Percentiles rank a stretch among this genome's conserved stretches.
These are phyloP conservation scores for Holothuria glaberrima DNA, from an alignment of 35 echinoderm and acorn worm genomes.

Conservation along the genomic window DNA sequence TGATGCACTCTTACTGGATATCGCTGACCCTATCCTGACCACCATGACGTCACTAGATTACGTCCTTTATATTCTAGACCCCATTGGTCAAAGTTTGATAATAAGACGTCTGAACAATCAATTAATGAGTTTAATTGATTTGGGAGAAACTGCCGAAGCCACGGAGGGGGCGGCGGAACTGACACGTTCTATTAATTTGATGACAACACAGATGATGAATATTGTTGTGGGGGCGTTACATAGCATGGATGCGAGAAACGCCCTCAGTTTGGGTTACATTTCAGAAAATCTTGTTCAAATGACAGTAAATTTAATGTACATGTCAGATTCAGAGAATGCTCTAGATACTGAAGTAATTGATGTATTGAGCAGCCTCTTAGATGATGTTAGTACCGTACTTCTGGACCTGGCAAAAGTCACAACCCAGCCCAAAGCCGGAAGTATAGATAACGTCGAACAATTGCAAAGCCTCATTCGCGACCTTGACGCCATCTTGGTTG, in stretches of 20 bases:
- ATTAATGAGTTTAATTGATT: constrained; percentile 13
- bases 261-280: constrained; percentile 65
- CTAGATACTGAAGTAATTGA: constrained; percentile 56
- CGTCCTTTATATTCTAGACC: constrained; percentile 11
- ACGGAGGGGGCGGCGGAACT: constrained; percentile 19
- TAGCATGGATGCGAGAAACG: constrained; percentile 61
- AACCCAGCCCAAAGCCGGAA: constrained; percentile 4
- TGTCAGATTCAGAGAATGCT: constrained; percentile 71
- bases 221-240: constrained; percentile 55
- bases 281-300: constrained; percentile 67
- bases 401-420: constrained; percentile 50
- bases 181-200: constrained; percentile 30
- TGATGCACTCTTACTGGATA: too few species aligned
- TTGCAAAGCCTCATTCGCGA: constrained; percentile 61
- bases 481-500: constrained; percentile 57
- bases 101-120: constrained; percentile 11
- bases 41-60: too few species aligned
- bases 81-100: background rate
- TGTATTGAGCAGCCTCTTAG: constrained; percentile 59
- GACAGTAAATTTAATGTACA: constrained; percentile 74
- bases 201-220: constrained; percentile 76
- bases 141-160: background rate
- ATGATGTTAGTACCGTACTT: constrained; percentile 65
- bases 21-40: constrained; percentile 7
- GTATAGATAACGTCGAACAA: constrained; percentile 53